Base-by-base conservation (phyloP, 2,888 invertebrate genomes). In the Nysson spinosus region DNA sequence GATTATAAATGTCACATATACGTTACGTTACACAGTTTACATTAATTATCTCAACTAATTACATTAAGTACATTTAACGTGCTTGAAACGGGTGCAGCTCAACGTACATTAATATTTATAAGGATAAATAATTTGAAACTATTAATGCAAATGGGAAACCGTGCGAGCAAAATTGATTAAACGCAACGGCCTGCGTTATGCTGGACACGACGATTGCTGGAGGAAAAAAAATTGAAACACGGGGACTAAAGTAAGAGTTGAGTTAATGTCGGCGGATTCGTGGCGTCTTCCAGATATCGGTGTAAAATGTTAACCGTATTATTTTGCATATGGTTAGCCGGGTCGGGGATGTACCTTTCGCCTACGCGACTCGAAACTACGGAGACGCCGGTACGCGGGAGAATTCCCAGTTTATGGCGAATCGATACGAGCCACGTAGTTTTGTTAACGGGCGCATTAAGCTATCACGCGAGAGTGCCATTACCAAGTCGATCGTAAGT, bases 391-490 rank as follows among this genome's bases (percentile, higher is more conserved):
- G 60, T 57, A 51, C 73, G 55, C 51, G 57, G 58, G 67, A 57
- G 74, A 77, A 76, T 79, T 77, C 74, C 67, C 56, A 70, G 70
- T 74, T 83, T 81, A 83, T 76, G 71, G 79, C 61, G 74, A 82
- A 84, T 84, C 84, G 78, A 84, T 84, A 78, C 69, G 49, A 28
- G 39, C 37, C 68, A 58, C 69, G 80, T 66, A 82, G 76, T 84
- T 83, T 84, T 78, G 81, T 80, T 81, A 84, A 83, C 84, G 78
- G 72, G 71, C 43, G 75, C 77, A 79, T 83, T 81, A 83, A 81
- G 82, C 81, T 80, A 84, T 82, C 83, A 80, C 79, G 82, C 81
- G 77, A 80, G 69, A 75, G 75, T 71, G 72, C 80, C 78, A 80
- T 81, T 77, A 80, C 69, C 72, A 66, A 71, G 64, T 66, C 73